Base-by-base conservation (phyloP, 2,113 vertebrate species). In the Forbesichthys papilliferus region DNA sequence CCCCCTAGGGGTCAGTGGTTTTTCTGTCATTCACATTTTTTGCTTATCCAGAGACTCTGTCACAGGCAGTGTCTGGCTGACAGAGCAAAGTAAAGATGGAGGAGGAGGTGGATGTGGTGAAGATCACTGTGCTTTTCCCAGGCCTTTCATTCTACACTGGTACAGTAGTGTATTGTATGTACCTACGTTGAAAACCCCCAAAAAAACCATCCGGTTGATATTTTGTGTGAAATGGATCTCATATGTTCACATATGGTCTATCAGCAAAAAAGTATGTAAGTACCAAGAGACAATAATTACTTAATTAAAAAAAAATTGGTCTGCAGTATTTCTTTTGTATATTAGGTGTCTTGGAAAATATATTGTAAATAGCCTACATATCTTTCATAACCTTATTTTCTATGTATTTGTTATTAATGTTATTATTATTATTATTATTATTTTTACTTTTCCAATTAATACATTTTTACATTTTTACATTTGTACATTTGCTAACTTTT, bases 11-110 rank as follows among this genome's bases (percentile, higher is more conserved):
- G 83, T 80, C 78, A 64, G 83, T 8, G 72, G 79, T 87, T 86
- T 81, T 52, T 65, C 27, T 84, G 84, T 76, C 85, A 89, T 83
- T 84, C 48, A 56, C 75, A 87, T 61, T 78, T 81, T 70, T 70
- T 11, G n/a, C 53, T 74, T 64, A 14, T 67, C 72, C 51, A 74
- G n/a, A 52, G 74, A 75, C 59, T 34, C 58, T 46, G 36, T 61
- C 27, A 8, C 73, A 65, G 63, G 48, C 4, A 53, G 36, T 0
- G 16, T 18, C 61, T 55, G 74, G 64, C 78, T 75, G 69, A 74
- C 64, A 77, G 59, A 67, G 60, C n/a, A 47, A 69, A 75, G 72
- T 56, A 70, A 82, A 48, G 36, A 8, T 42, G 36, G 5, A 8
- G 36, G 36, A 16, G 48, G 63, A 69, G 62, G 42, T 2, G 18